Base-by-base conservation (phyloP, 1,140 invertebrate species). In the Meteorus sp. region DNA sequence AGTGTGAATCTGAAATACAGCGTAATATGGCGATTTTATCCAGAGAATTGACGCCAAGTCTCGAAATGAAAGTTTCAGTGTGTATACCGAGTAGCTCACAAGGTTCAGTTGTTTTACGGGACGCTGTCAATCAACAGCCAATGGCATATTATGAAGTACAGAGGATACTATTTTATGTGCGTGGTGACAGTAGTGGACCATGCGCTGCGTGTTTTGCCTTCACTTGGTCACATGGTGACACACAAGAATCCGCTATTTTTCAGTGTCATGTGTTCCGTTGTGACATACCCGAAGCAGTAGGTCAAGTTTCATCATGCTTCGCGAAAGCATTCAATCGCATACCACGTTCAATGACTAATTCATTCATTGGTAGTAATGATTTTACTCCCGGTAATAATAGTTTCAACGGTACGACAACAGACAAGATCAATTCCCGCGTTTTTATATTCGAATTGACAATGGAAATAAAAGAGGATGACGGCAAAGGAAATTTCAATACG, bases 201-300 rank as follows among this genome's bases (percentile, higher is more conserved):
- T 94, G 97, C 68, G 88, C 89, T 2, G 86, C 91, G 8, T 99
- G 97, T 80, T 98, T 99, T 82, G 95, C 95, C 29, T 98, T 99
- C 77, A 98, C 95, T 0, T 98, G 93, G 86, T 93, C 93, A 23
- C 95, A 98, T 72, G 89, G 90, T 3, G 91, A 95, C 68, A 91
- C 89, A 13, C 85, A 88, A 66, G 93, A 95, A 73, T 89, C 89
- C 6, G 88, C 91, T 31, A 90, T 98, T 44, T 97, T 97, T 80
- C 93, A 97, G 77, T 98, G 96, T 81, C 94, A 97, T 82, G 92
- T 97, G 22, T 99, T 98, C 80, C 85, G 94, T 60, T 98, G 96
- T 82, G 91, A 96, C 74, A 91, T 95, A 72, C 88, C 91, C n/a
- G 95, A 99, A 82, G 94, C 94, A n/a, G 95, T 89, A 29, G 85